Base-by-base conservation (phyloP, 2,888 invertebrate genomes). In the Diplolepis rosae region DNA sequence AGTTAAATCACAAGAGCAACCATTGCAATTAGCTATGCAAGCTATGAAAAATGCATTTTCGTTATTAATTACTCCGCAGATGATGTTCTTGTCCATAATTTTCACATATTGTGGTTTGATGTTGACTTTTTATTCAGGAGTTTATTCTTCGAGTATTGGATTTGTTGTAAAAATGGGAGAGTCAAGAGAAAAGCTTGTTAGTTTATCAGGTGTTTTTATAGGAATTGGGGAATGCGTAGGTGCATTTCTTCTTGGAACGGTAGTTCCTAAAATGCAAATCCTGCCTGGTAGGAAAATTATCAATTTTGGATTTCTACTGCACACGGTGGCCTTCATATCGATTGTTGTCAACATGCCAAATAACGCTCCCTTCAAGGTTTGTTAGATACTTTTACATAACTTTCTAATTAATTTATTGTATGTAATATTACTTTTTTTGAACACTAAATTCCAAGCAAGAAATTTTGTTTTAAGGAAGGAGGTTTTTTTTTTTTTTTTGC, bases 81-180 rank as follows among this genome's bases (percentile, higher is more conserved):
- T 99, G 97, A 82, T 96, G 61, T 85, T 97, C 13, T 90, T 99
- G 15, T 94, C 95, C 77, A 88, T 96, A 71, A 94, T 95, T 0
- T 98, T 98, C 88, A 92, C 96, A 66, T 98, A 98, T 86, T 97
- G 98, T 70, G 98, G 99, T 24, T 90, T 98, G 70, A 97, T 96
- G 86, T 89, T 98, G 52, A 97, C 98, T 0, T 99, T 99, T 91
- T 98, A 95, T 90, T 97, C 97, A 84, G 98, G 98, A 0, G 97
- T 99, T 0, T 99, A 98, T 90, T 96, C 98, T 32, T 92, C 97
- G 0, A 94, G 96, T 79, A 94, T 99, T 76, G 97, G 98, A 0
- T 96, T 96, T 87, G 98, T 97, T 0, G 87, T 91, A 66, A 89
- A 91, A 6, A 93, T 98, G 86, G 95, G 95, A 0, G 92, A 92